Percentiles rank a stretch among this genome's conserved stretches.
Evolutionary conservation across 2,888 invertebrate species (phyloP).

Genomic region (Lottia gigantea): DNA sequence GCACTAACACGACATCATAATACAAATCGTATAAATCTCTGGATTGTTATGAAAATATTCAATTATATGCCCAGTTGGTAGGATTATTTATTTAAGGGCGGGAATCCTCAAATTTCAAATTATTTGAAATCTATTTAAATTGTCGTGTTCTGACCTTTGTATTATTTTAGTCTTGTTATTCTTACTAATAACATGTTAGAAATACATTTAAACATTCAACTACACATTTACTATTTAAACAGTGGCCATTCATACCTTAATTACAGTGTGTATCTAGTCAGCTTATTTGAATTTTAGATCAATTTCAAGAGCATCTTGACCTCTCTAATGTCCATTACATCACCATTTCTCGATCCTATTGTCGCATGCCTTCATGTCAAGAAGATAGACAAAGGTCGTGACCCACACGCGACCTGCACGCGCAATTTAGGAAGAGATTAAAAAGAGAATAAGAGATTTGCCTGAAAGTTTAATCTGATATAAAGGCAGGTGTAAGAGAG

Average conservation of each 20-base stretch:
- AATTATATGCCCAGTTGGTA: no score
- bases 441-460: neutral
- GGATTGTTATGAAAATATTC: no score
- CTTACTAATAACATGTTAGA: neutral
- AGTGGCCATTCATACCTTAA: conserved; percentile 3
- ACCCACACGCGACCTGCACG: conserved; percentile 11
- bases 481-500: neutral
- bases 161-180: conserved; percentile 5
- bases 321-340: neutral
- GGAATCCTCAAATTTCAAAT: conserved; percentile 3
- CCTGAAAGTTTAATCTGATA: neutral
- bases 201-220: neutral
- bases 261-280: conserved; percentile 5
- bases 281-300: neutral
- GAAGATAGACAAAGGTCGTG: conserved; percentile 2
- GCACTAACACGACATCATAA: no score
- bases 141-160: conserved; percentile 4
- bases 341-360: neutral
- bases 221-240: neutral
- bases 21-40: no score
- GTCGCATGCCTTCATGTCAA: conserved; percentile 1
- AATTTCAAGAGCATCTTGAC: conserved; percentile 6
- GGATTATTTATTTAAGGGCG: no score
- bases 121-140: conserved; percentile 1
- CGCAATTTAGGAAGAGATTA: neutral